A percentile compares a stretch with the other conserved stretches of the same genome.
phyloP scores from a whole-genome alignment of 2,888 invertebrate genomes.

The Pristionchus fissidentatus region DNA sequence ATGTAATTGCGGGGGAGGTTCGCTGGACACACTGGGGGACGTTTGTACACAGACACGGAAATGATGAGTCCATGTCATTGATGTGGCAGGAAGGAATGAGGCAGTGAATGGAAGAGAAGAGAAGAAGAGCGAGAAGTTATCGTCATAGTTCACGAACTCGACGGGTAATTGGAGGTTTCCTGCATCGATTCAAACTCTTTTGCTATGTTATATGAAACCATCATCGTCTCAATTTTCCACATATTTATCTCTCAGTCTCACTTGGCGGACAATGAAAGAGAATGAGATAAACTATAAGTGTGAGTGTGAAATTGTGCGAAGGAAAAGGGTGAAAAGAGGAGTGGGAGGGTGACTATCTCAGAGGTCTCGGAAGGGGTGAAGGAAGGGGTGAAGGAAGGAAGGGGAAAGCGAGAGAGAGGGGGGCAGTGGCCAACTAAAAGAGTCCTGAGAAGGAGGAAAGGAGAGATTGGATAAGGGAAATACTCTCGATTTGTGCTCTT shows the following conservation, averaged over 20 bases:
- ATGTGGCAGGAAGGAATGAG: too few relatives aligned
- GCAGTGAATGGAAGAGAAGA: neutral
- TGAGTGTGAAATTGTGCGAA: neutral
- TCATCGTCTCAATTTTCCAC: conserved; percentile 13
- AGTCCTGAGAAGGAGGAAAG: conserved; percentile 45
- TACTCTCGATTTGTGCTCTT: conserved; percentile 45
- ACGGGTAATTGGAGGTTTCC: conserved; percentile 23
- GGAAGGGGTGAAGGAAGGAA: neutral
- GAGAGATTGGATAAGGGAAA: conserved; percentile 44
- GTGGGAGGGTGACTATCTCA: neutral
- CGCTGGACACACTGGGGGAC: neutral
- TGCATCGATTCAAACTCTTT: conserved; percentile 26
- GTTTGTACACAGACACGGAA: neutral
- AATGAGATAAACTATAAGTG: conserved; percentile 37
- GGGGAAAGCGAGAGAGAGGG: neutral
- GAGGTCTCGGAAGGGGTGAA: neutral
- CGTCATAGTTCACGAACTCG: conserved; percentile 28
- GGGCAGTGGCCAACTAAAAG: conserved; percentile 35
- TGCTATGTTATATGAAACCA: neutral
- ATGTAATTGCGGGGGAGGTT: neutral
- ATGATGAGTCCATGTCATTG: neutral
- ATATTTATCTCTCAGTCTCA: conserved; percentile 47
- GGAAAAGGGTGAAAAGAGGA: neutral
- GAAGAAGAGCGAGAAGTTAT: neutral
- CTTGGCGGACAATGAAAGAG: conserved; percentile 38